Conservation (phyloP, 2,113 vertebrate species). For the Takifugu bimaculatus region DNA sequence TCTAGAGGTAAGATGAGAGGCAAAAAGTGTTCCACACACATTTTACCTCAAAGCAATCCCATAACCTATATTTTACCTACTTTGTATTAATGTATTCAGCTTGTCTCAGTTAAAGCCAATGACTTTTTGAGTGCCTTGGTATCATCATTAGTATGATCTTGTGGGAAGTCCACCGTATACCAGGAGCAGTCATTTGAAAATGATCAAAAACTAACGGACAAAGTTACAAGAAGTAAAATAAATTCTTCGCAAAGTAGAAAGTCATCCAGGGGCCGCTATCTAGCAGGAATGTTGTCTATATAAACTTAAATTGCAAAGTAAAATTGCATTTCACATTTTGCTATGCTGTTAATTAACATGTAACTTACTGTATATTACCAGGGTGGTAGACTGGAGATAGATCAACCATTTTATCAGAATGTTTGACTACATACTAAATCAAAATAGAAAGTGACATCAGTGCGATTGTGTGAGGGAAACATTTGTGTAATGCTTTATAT, state of each 20-base stretch:
- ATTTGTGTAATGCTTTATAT: no score
- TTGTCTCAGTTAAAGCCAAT: slow-evolving; percentile 17
- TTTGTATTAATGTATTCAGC: slow-evolving; percentile 33
- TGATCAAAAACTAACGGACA: neutral
- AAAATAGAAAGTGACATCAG: no score
- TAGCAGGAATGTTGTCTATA: slow-evolving; percentile 1
- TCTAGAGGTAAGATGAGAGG: slow-evolving; percentile 16
- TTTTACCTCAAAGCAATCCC: slow-evolving; percentile 35
- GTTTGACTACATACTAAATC: no score
- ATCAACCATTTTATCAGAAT: no score
- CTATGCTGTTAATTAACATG: slow-evolving; percentile 38
- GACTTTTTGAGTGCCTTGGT: slow-evolving; percentile 14
- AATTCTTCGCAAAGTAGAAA: neutral
- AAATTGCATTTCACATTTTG: slow-evolving; percentile 35
- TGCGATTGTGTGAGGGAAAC: no score
- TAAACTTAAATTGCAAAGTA: no score
- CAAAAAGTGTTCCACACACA: slow-evolving; percentile 1
- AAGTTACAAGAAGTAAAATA: neutral
- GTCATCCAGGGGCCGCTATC: slow-evolving; percentile 2
- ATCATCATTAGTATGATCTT: slow-evolving; percentile 33
- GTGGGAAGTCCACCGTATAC: neutral
- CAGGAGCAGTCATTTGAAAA: neutral
- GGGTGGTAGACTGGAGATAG: neutral
- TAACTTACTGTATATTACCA: neutral
- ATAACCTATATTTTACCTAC: slow-evolving; percentile 26